A percentile compares a stretch with the other conserved stretches of the same genome.
Conservation (phyloP, 2,888 invertebrate species). For the Parnassius glacialis region DNA sequence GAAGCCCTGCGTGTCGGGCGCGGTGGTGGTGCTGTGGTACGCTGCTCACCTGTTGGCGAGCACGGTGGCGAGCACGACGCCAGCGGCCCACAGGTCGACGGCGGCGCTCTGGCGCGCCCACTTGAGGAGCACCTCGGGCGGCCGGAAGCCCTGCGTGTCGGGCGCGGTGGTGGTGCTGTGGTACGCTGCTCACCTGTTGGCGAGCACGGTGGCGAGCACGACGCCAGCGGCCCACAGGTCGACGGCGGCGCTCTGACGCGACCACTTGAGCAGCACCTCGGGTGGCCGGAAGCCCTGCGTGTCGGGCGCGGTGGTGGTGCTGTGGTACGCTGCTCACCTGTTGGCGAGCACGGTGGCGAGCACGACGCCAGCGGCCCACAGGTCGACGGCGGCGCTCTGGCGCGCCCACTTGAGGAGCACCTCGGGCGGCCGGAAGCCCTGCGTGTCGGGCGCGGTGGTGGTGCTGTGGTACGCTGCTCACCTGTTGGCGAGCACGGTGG, state of each 20-base stretch:
- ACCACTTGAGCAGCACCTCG: no score
- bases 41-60: constrained; percentile 82
- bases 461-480: constrained; percentile 71
- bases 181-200: no score
- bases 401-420: constrained; percentile 84
- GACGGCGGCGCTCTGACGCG: no score
- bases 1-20: constrained; percentile 94
- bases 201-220: no score
- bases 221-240: no score
- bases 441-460: constrained; percentile 90
- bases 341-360: no score
- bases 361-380: no score
- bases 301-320: no score
- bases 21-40: constrained; percentile 76
- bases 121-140: constrained; percentile 88
- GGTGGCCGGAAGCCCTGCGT: no score
- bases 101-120: constrained; percentile 89
- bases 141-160: constrained; percentile 94
- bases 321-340: no score
- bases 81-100: constrained; percentile 94
- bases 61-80: constrained; percentile 87
- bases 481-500: constrained; percentile 84
- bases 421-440: constrained; percentile 94
- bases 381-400: constrained; percentile 91
- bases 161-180: constrained; percentile 78